Evolutionary conservation across 2,113 vertebrate species (phyloP), one percentile per base, ranked within the genome.

Genomic region (Amphilophus citrinellus): DNA sequence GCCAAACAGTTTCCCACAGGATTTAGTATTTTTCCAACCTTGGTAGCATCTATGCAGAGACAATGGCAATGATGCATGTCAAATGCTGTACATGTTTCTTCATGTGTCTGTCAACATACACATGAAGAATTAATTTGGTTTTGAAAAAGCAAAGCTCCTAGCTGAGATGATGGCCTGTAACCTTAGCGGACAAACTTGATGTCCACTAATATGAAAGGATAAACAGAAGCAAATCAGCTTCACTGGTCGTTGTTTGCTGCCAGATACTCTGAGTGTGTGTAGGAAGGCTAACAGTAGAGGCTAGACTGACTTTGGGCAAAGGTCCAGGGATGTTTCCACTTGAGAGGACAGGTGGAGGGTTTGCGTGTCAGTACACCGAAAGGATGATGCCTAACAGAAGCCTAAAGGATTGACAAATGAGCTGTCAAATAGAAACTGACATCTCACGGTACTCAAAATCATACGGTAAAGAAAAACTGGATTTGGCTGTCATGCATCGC

Each of bases 351-450:
- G 80, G 88, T 88, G 86, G 83, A 89, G 68, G 56, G 80, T 82
- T 79, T 82, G 84, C 76, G n/a, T 66, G 89, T 82, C 56, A 76
- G 86, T 35, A 73, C 79, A 83, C 61, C 50, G 86, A 79, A 82
- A 92, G 84, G 76, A 87, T 85, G 89, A 76, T 73, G 88, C 88
- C 77, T 83, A 88, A 87, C 83, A 86, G 80, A 86, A 80, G 86
- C 76, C 83, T 84, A 66, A 82, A 93, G 85, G 82, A 89, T 84
- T 94, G 94, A 95, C 91, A 90, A 93, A 95, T 90, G 87, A 94
- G 83, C 76, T 88, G 90, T 90, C 90, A 89, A 89, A 94, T 80
- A 82, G 85, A 84, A 96, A 86, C 47, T 77, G 94, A 94, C 94
- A 91, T 84, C 85, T 89, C 77, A 77, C 76, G 61, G 84, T 56